These are phyloP conservation scores for Drosophila ustulata DNA, from an alignment of 2,888 invertebrate species.

Conservation along the genomic window DNA sequence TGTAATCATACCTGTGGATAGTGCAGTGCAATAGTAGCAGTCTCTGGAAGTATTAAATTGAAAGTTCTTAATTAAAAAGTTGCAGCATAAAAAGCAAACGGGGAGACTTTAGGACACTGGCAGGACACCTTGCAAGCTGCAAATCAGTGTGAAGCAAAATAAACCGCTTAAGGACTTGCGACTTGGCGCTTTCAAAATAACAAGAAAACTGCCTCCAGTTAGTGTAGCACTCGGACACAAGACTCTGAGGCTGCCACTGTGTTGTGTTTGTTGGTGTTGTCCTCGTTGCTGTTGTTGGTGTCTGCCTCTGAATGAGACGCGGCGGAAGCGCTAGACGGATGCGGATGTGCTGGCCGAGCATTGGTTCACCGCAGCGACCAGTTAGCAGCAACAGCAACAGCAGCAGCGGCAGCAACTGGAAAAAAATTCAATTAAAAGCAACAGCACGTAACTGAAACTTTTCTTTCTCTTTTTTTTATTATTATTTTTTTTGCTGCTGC, in stretches of 20 bases:
- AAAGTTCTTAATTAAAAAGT: conserved; percentile 78
- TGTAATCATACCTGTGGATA: conserved; percentile 51
- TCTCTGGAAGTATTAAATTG: conserved; percentile 59
- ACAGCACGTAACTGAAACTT: conserved; percentile 82
- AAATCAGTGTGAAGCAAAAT: conserved; percentile 77
- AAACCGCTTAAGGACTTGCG: conserved; percentile 79
- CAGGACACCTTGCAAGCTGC: conserved; percentile 61
- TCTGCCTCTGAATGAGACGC: conserved; percentile 27
- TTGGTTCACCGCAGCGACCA: conserved; percentile 60
- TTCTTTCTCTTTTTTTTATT: conserved; percentile 43
- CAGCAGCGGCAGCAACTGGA: conserved; percentile 42
- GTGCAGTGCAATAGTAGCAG: conserved; percentile 42
- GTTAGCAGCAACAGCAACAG: conserved; percentile 43
- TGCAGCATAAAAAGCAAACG: conserved; percentile 44
- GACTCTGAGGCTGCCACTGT: conserved; percentile 4
- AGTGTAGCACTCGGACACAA: conserved; percentile 52
- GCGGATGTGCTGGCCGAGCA: conserved; percentile 64
- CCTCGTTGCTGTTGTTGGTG: conserved; percentile 23
- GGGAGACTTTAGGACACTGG: conserved; percentile 2
- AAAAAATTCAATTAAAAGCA: conserved; percentile 82
- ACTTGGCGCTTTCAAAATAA: conserved; percentile 76
- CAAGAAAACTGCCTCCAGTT: conserved; percentile 73
- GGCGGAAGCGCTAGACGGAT: conserved; percentile 68
- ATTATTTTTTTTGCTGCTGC: conserved; percentile 12
- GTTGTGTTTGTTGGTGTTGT: conserved; percentile 28